Percentiles rank a stretch among this genome's conserved stretches.
Evolutionary conservation across 23 tunicate species (phyloP).

Genomic region (Ascidia mentula): DNA sequence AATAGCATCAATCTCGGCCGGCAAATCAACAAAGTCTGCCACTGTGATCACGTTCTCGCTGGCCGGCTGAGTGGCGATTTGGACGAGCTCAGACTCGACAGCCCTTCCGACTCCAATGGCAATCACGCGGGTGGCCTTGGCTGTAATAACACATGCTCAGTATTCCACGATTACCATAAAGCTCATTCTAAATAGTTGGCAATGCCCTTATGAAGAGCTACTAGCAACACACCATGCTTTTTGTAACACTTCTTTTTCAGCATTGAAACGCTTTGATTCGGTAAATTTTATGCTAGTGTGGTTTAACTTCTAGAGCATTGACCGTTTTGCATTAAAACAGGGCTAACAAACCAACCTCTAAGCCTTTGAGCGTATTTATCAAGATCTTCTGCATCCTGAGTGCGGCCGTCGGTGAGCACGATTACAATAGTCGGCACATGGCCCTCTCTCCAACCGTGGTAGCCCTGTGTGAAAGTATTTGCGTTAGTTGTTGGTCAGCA

Average conservation of each 20-base stretch:
- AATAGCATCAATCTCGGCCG: constrained; percentile 7
- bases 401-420: constrained; percentile 63
- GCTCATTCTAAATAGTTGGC: too few species aligned
- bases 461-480: constrained; percentile 28
- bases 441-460: constrained; percentile 80
- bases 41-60: constrained; percentile 51
- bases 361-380: constrained; percentile 23
- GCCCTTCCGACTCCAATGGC: constrained; percentile 77
- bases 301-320: too few species aligned
- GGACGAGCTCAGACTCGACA: constrained; percentile 39
- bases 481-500: background rate
- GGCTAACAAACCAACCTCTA: too few species aligned
- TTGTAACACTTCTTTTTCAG: too few species aligned
- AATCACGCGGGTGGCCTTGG: constrained; percentile 71
- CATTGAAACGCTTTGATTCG: too few species aligned
- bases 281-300: too few species aligned
- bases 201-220: too few species aligned
- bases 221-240: too few species aligned
- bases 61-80: constrained; percentile 64
- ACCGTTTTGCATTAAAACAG: too few species aligned
- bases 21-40: constrained; percentile 38
- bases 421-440: constrained; percentile 53
- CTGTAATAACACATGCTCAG: too few species aligned
- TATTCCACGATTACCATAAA: too few species aligned
- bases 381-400: constrained; percentile 53